Evolutionary conservation across 1,140 invertebrate species (phyloP).

Genomic region (Bombus ignitus): DNA sequence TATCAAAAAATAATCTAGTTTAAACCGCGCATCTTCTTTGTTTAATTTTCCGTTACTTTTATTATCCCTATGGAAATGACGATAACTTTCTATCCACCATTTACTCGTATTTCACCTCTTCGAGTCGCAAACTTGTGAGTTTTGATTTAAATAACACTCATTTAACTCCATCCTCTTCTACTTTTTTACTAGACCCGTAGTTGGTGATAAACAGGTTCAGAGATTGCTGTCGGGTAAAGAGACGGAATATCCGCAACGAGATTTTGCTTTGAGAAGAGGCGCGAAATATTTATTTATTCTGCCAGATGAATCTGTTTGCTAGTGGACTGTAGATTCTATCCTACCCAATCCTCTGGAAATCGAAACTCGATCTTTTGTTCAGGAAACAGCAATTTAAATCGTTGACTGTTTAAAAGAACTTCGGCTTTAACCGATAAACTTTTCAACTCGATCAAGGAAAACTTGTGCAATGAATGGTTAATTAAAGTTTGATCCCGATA

Average conservation of each 20-base stretch:
- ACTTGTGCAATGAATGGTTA: neutral
- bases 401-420: neutral
- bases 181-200: neutral
- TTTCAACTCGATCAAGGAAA: neutral
- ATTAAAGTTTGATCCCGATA: neutral
- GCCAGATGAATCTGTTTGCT: neutral
- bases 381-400: neutral
- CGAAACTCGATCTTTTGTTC: neutral
- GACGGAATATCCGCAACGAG: neutral
- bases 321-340: neutral
- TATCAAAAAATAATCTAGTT: neutral
- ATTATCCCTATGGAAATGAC: too few relatives aligned
- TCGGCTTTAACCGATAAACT: too few relatives aligned
- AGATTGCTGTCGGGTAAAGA: slow-evolving; percentile 8
- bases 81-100: neutral
- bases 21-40: neutral
- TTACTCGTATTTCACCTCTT: neutral
- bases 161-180: neutral
- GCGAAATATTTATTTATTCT: slow-evolving; percentile 28
- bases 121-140: neutral
- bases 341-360: neutral
- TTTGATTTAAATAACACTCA: slow-evolving; percentile 14
- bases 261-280: slow-evolving; percentile 18
- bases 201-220: slow-evolving; percentile 7
- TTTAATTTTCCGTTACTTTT: too few relatives aligned